A percentile compares a stretch with the other conserved stretches of the same genome.
Conservation (phyloP, 2,888 invertebrate genomes). For the Philonicus albiceps region DNA sequence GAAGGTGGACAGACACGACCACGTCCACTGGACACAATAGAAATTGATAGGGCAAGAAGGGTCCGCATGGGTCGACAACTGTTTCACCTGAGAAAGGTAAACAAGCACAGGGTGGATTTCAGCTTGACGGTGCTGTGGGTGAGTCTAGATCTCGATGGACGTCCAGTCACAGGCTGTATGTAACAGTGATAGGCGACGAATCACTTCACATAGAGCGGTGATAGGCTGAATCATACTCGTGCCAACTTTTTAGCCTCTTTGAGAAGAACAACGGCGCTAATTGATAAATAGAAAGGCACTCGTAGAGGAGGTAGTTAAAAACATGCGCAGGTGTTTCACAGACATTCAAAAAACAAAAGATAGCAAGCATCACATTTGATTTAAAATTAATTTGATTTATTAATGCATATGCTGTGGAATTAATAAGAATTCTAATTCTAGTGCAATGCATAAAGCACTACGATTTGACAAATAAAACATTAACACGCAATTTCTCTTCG, state of each 20-base stretch:
- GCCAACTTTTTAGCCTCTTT: not conserved
- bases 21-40: not conserved
- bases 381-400: not conserved
- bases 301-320: not conserved
- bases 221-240: not conserved
- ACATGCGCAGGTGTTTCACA: not conserved
- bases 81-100: slow-evolving; percentile 15
- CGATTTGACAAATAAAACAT: too few relatives aligned
- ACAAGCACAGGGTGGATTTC: not conserved
- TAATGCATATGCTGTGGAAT: too few relatives aligned
- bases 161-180: not conserved
- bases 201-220: not conserved
- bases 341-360: not conserved
- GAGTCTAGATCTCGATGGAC: not conserved
- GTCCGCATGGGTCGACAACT: not conserved
- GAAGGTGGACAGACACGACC: not conserved
- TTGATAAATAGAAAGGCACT: not conserved
- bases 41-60: not conserved
- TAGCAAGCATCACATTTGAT: not conserved
- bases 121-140: not conserved
- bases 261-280: not conserved
- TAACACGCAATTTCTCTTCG: too few relatives aligned
- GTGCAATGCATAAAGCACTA: too few relatives aligned
- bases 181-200: slow-evolving; percentile 6
- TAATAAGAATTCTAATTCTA: too few relatives aligned